A percentile compares a stretch with the other conserved stretches of the same genome.
Evolutionary conservation across 2,888 invertebrate genomes (phyloP).

Genomic region (Diloba caeruleocephala): DNA sequence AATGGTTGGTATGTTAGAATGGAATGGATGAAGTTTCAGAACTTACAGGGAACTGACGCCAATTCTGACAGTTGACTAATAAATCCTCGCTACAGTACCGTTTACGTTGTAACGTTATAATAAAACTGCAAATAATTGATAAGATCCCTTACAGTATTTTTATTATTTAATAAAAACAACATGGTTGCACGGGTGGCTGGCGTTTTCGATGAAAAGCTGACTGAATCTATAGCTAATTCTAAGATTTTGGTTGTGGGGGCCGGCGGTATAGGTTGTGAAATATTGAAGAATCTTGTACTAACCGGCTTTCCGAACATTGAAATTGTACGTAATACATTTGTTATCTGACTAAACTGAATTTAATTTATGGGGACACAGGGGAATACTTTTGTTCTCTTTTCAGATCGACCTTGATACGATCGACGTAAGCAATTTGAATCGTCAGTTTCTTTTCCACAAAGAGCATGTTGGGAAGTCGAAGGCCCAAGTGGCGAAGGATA

Average conservation of each 20-base stretch:
- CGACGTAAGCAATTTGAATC: constrained; percentile 99
- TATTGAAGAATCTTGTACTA: constrained; percentile 98
- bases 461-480: constrained; percentile 99
- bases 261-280: constrained; percentile 99
- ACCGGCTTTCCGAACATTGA: constrained; percentile 98
- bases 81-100: constrained; percentile 55
- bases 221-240: constrained; percentile 91
- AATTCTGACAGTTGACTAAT: constrained; percentile 69
- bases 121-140: constrained; percentile 51
- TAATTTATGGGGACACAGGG: neutral
- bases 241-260: constrained; percentile 97
- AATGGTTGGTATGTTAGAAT: too few relatives aligned
- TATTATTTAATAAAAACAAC: constrained; percentile 57
- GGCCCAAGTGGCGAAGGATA: constrained; percentile 96
- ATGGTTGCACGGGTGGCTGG: constrained; percentile 92
- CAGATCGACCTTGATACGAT: constrained; percentile 99
- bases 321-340: constrained; percentile 92
- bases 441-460: constrained; percentile 99
- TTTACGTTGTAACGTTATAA: constrained; percentile 55
- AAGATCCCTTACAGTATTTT: constrained; percentile 35
- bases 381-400: constrained; percentile 67
- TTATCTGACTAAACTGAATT: constrained; percentile 11
- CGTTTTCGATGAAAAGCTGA: constrained; percentile 91
- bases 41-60: constrained; percentile 71
- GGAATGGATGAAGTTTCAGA: constrained; percentile 33